These are phyloP conservation scores for Dusona sp. DNA, from an alignment of 2,888 invertebrate genomes.

Conservation along the genomic window DNA sequence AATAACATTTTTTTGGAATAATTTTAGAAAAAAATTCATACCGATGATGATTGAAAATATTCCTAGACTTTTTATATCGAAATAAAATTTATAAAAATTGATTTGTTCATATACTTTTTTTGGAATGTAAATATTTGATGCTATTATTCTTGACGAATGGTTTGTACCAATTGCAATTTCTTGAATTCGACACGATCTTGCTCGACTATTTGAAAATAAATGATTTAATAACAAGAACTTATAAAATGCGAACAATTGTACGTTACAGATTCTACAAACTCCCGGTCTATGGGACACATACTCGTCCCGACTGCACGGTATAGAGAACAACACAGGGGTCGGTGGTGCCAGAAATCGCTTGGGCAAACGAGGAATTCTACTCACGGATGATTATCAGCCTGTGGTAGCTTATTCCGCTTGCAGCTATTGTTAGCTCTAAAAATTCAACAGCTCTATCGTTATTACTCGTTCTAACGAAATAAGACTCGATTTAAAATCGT, in stretches of 20 bases:
- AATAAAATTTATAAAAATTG: neutral
- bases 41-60: neutral
- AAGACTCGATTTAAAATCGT: slow-evolving; percentile 30
- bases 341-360: slow-evolving; percentile 78
- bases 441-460: slow-evolving; percentile 22
- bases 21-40: no score
- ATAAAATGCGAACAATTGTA: neutral
- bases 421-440: slow-evolving; percentile 63
- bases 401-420: slow-evolving; percentile 76
- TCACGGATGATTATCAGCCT: slow-evolving; percentile 76
- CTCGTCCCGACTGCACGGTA: slow-evolving; percentile 70
- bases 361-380: slow-evolving; percentile 78
- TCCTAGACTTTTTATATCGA: neutral
- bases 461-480: slow-evolving; percentile 36
- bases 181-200: neutral
- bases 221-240: neutral
- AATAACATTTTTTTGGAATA: no score
- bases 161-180: neutral
- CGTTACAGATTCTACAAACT: slow-evolving; percentile 94
- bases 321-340: slow-evolving; percentile 65
- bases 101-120: neutral
- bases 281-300: slow-evolving; percentile 92
- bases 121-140: neutral
- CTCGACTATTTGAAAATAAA: neutral
- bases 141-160: neutral